phyloP scores from a whole-genome alignment of 2,888 invertebrate genomes.

The Argyresthia goedartella region DNA sequence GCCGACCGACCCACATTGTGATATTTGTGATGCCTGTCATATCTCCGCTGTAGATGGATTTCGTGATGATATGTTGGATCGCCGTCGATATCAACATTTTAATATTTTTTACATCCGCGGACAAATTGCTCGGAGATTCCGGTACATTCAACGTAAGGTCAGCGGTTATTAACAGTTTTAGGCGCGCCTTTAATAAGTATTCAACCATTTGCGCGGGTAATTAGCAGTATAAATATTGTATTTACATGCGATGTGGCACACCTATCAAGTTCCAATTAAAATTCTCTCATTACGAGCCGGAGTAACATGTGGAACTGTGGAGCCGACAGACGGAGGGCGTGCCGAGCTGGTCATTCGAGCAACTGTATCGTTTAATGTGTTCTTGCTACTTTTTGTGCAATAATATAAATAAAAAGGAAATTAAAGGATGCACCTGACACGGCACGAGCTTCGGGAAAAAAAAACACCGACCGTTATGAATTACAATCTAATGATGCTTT shows the following conservation, averaged over 20 bases:
- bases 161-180: not conserved
- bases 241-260: not conserved
- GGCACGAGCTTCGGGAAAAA: constrained; percentile 21
- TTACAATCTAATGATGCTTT: constrained; percentile 58
- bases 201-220: not conserved
- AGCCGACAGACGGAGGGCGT: not conserved
- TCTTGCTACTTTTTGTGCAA: constrained; percentile 1
- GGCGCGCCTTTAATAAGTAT: not conserved
- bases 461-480: constrained; percentile 55
- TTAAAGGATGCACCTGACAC: constrained; percentile 5
- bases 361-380: constrained; percentile 5
- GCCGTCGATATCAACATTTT: too few relatives aligned
- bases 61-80: constrained; percentile 4
- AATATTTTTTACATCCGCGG: not conserved
- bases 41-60: constrained; percentile 1
- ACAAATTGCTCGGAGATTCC: not conserved
- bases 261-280: constrained; percentile 4
- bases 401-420: constrained; percentile 5
- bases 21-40: constrained; percentile 5
- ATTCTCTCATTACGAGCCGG: not conserved
- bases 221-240: not conserved
- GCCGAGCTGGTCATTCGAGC: not conserved
- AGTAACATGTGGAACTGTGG: not conserved
- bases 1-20: not conserved
- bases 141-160: too few relatives aligned